Evolutionary conservation across 2,797 vertebrate species (phyloP), one percentile per base, ranked within the genome.

Genomic region (Borostomias antarcticus): DNA sequence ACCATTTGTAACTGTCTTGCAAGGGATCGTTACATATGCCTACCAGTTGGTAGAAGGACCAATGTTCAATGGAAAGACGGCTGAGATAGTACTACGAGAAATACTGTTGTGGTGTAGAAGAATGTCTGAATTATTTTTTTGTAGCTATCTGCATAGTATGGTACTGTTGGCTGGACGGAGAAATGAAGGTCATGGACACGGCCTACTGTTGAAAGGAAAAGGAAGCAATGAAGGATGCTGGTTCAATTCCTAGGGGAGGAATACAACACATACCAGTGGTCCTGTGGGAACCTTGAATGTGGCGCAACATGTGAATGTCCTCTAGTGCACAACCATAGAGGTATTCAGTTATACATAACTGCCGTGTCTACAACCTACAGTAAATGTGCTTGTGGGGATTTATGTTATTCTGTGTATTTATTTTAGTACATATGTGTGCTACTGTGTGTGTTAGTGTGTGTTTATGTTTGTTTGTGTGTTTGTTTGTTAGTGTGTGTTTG

Each of bases 381-480:
- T 8, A 37, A 37, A 37, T 37, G 35, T 37, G 35, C 13, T 37
- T 23, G 40, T 32, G n/a, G 13, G 64, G 13, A 28, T 4, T 25
- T 25, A 13, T 32, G 30, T 58, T 13, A 6, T 19, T 10, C 9
- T 19, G 17, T 50, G 47, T 50, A 8, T 23, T 3, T 50, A 5
- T 3, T 45, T 5, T 3, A 45, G 7, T 17, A 45, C 40, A 13
- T 45, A 30, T 25, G 28, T 10, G 45, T 23, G 32, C 4, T 32
- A 7, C 25, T 33, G 15, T 59, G 63, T 33, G 40, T 43, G 19
- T 72, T 30, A 72, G 33, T 70, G 40, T 74, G 69, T 84, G 75
- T 81, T 70, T 23, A 11, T 53, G 62, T 17, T 21, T 35, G 30
- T 51, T 10, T n/a, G 47, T 23, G 45, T 15, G 29, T 35, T 37